These are phyloP conservation scores for Clarias fuscus DNA, from an alignment of 2,797 vertebrate genomes.

Conservation along the genomic window DNA sequence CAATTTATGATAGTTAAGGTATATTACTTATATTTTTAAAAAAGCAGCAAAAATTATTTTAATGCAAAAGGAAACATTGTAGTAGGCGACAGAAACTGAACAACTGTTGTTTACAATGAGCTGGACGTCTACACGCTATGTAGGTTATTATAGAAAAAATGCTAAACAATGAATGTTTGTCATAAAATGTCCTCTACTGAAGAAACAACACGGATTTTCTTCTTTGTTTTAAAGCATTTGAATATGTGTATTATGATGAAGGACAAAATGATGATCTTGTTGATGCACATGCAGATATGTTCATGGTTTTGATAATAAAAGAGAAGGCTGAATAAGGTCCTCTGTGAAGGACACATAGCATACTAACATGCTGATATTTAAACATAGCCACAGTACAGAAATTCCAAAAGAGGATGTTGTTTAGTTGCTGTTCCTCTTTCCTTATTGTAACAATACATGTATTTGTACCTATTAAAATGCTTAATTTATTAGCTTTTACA, in stretches of 20 bases:
- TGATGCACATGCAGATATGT: neutral
- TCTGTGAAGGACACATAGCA: constrained; percentile 5
- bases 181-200: neutral
- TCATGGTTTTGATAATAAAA: constrained; percentile 28
- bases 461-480: neutral
- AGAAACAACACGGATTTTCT: neutral
- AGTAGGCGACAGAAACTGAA: neutral
- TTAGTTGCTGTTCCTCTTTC: constrained; percentile 14
- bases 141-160: neutral
- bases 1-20: neutral
- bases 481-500: neutral
- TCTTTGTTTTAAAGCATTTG: neutral
- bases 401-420: neutral
- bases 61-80: neutral
- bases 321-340: constrained; percentile 1
- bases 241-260: constrained; percentile 8
- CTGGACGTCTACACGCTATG: neutral
- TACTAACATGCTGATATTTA: constrained; percentile 1
- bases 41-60: neutral
- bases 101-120: neutral
- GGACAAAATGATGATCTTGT: neutral
- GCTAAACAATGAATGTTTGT: neutral
- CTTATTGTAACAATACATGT: neutral
- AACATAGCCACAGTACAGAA: neutral
- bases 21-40: no score